A percentile compares a stretch with the other conserved stretches of the same genome.
Conservation (phyloP, 2,113 vertebrate species). For the Damaliscus lunatus region DNA sequence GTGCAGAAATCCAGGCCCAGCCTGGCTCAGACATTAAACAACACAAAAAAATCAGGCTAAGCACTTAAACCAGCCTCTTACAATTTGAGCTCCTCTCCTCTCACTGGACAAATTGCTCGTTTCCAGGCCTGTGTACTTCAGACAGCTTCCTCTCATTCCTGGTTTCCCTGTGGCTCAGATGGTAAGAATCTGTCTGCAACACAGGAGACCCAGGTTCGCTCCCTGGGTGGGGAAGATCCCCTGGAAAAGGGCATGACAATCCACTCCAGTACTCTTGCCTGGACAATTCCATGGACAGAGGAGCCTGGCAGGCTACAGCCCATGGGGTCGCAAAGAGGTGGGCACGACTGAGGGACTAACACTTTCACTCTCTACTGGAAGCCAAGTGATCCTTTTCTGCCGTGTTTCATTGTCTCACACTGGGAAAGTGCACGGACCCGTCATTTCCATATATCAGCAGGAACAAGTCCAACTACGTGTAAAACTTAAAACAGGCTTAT, state of each 20-base stretch:
- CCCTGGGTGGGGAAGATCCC: not conserved
- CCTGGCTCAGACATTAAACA: not conserved
- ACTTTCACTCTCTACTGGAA: not conserved
- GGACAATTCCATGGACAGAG: not conserved
- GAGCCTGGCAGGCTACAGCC: not conserved
- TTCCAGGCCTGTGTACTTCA: not conserved
- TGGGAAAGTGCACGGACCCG: not conserved
- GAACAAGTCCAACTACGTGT: not conserved
- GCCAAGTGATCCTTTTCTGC: not conserved
- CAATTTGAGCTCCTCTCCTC: not conserved
- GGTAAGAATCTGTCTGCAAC: not conserved
- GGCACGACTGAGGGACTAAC: not conserved
- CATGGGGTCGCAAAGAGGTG: not conserved
- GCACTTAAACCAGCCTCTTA: not conserved
- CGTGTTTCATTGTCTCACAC: not conserved
- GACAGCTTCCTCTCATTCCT: not conserved
- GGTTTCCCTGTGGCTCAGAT: not conserved
- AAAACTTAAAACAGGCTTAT: not conserved
- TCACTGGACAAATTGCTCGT: not conserved
- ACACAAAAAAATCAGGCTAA: not conserved
- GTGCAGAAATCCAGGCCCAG: not conserved
- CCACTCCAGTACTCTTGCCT: not conserved
- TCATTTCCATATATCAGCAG: not conserved
- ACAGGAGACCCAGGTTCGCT: not conserved
- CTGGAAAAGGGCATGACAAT: not conserved